These are phyloP conservation scores for Monopis laevigella DNA, from an alignment of 2,888 invertebrate genomes.

Conservation along the genomic window DNA sequence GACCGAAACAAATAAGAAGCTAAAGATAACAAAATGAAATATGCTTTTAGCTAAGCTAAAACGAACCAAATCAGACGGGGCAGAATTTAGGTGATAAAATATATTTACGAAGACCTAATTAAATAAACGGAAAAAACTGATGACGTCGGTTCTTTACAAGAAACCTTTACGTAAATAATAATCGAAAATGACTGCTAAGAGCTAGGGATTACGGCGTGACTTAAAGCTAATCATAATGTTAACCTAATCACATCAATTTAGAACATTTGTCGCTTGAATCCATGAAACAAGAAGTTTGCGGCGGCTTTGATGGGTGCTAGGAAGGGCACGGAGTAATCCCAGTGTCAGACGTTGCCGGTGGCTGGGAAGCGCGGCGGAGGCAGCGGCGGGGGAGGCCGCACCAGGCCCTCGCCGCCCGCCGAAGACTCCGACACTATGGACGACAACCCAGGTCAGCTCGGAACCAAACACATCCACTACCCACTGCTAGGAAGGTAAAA, in stretches of 20 bases:
- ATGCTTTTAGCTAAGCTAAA: slow-evolving; percentile 11
- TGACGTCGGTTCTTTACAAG: slow-evolving; percentile 53
- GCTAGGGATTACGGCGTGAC: slow-evolving; percentile 60
- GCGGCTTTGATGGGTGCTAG: slow-evolving; percentile 72
- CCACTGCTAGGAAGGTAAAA: no score
- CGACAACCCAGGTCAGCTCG: no score
- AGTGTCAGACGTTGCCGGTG: slow-evolving; percentile 81
- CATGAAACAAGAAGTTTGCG: slow-evolving; percentile 73
- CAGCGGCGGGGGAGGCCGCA: slow-evolving; percentile 83
- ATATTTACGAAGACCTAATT: slow-evolving; percentile 9
- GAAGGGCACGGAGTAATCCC: slow-evolving; percentile 69
- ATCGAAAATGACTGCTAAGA: slow-evolving; percentile 62
- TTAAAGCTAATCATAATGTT: slow-evolving; percentile 51
- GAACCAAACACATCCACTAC: no score
- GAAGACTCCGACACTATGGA: slow-evolving; percentile 92
- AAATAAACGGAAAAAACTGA: background rate
- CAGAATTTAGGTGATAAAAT: background rate
- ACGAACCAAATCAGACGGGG: background rate
- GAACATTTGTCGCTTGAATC: slow-evolving; percentile 71
- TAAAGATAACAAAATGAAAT: background rate
- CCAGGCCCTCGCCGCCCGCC: slow-evolving; percentile 73
- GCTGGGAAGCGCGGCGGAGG: slow-evolving; percentile 83
- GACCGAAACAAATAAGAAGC: slow-evolving; percentile 2
- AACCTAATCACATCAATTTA: slow-evolving; percentile 65
- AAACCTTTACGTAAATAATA: slow-evolving; percentile 55